Conservation (phyloP, 2,888 invertebrate genomes). For the Coronaproctus castanopsis region DNA sequence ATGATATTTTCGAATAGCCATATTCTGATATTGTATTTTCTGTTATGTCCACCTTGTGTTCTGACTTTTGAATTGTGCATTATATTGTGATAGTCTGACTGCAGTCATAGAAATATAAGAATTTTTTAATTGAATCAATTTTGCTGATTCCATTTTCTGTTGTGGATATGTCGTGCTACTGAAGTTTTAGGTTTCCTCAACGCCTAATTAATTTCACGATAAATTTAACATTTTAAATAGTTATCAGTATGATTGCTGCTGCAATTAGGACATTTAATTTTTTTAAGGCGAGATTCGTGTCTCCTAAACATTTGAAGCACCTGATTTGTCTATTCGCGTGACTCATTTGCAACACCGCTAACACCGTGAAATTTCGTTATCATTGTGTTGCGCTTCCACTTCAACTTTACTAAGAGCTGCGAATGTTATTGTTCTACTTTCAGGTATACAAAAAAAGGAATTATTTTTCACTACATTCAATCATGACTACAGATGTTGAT, state of each 20-base stretch:
- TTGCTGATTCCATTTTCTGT: not conserved
- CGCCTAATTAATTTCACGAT: not conserved
- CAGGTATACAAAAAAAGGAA: not conserved
- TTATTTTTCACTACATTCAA: not conserved
- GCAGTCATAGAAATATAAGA: not conserved
- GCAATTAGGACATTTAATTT: not conserved
- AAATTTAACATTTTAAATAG: not conserved
- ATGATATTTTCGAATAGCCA: not conserved
- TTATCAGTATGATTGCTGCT: not conserved
- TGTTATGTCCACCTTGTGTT: not conserved
- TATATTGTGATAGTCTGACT: not conserved
- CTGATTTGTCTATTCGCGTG: not conserved
- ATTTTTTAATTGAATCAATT: not conserved
- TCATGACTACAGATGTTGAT: not conserved
- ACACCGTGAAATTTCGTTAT: not conserved
- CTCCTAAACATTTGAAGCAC: not conserved
- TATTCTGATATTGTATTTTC: not conserved
- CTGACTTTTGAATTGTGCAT: not conserved
- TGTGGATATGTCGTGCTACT: not conserved
- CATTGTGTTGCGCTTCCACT: not conserved
- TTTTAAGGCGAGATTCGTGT: too few species aligned
- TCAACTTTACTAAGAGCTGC: not conserved
- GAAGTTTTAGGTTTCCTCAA: not conserved
- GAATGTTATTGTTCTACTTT: not conserved
- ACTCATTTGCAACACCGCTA: not conserved